These are phyloP conservation scores for Keiferia lycopersicella DNA, from an alignment of 2,888 invertebrate genomes.

Conservation along the genomic window DNA sequence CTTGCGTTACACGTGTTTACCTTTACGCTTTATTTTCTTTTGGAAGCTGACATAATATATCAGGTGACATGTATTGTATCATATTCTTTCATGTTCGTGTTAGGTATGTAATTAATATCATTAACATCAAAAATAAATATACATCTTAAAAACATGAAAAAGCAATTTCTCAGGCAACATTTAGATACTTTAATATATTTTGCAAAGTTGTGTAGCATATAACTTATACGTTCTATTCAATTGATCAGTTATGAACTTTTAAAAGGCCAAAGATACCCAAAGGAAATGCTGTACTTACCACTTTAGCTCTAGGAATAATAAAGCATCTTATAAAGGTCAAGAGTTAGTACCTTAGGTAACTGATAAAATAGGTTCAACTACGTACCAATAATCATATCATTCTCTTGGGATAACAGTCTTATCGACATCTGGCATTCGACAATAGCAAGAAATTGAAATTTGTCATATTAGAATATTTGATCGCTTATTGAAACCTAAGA, in stretches of 20 bases:
- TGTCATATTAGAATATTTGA: background rate
- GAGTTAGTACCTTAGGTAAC: background rate
- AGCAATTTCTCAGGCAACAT: too few relatives aligned
- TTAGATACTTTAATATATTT: too few relatives aligned
- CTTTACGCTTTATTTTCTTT: too few relatives aligned
- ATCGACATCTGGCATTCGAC: background rate
- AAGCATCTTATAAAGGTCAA: too few relatives aligned
- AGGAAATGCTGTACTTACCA: background rate
- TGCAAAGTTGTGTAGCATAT: background rate
- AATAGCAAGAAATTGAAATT: background rate
- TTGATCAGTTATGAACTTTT: background rate
- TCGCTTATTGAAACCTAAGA: conserved; percentile 1
- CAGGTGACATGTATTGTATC: too few relatives aligned
- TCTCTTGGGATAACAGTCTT: background rate
- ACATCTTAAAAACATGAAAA: too few relatives aligned
- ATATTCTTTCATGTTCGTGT: too few relatives aligned
- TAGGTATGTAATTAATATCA: too few relatives aligned
- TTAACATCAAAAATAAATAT: too few relatives aligned
- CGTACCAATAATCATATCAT: background rate
- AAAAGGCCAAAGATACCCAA: background rate
- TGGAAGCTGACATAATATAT: too few relatives aligned
- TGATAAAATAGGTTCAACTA: background rate
- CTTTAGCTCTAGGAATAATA: background rate
- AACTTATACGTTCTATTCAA: background rate
- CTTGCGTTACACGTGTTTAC: too few relatives aligned